These are phyloP conservation scores for Poeciliopsis retropinna DNA, from an alignment of 2,113 vertebrate genomes.

Conservation along the genomic window DNA sequence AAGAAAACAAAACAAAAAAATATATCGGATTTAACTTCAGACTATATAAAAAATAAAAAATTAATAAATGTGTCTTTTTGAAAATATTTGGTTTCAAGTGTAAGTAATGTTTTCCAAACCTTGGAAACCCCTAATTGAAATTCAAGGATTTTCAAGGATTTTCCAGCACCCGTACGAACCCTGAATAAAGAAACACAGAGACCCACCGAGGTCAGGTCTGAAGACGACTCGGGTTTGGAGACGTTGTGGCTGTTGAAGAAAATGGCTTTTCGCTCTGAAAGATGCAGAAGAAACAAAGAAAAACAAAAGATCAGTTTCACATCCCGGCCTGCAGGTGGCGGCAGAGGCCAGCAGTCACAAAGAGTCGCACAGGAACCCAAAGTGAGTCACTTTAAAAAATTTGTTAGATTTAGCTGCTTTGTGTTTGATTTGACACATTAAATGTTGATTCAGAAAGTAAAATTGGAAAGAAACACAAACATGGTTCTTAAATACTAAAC, in stretches of 20 bases:
- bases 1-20: too few relatives aligned
- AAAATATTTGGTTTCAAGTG: too few relatives aligned
- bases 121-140: too few relatives aligned
- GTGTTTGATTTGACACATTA: not conserved
- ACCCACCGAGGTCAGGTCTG: slow-evolving; percentile 93
- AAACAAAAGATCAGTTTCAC: not conserved
- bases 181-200: too few relatives aligned
- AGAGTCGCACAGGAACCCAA: not conserved
- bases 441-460: not conserved
- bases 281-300: not conserved
- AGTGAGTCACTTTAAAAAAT: not conserved
- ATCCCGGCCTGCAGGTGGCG: slow-evolving; percentile 68
- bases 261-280: slow-evolving; percentile 95
- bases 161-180: too few relatives aligned
- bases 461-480: not conserved
- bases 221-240: slow-evolving; percentile 97
- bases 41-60: too few relatives aligned
- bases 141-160: too few relatives aligned
- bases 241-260: slow-evolving; percentile 99
- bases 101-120: too few relatives aligned
- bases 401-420: not conserved
- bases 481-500: not conserved
- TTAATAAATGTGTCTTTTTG: too few relatives aligned
- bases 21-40: too few relatives aligned
- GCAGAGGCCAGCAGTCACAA: slow-evolving; percentile 47